Base-by-base conservation (phyloP, 2,888 invertebrate species). In the Patella ulyssiponensis region DNA sequence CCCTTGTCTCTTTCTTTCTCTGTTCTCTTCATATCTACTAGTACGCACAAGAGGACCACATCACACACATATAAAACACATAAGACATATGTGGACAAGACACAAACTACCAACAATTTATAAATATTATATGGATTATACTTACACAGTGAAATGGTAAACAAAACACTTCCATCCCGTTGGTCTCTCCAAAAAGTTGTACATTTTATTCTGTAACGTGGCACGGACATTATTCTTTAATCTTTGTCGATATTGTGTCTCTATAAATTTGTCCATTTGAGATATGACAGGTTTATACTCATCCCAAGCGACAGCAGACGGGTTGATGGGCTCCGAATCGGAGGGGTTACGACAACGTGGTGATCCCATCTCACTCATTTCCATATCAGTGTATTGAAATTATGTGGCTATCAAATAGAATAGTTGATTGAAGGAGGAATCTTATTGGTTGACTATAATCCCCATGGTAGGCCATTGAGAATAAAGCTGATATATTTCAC, bases 71-170 rank as follows among this genome's bases (percentile, higher is more conserved):
- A 44, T 44, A 44, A 44, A 44, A 44, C 9, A 7, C 44, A 9
- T 9, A 44, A 44, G 44, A 44, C 44, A 44, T 44, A 0, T 44
- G 44, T 44, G 44, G 44, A 44, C 44, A 44, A 44, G 44, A 44
- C 44, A 44, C 44, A 9, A 9, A 7, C 44, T 44, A 9, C 44
- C 7, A 44, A 44, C 9, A 44, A 44, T 44, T 44, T 44, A 44
- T 44, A 44, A 44, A 44, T 44, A 44, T 44, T 44, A 44, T 44
- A 7, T 44, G 9, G 44, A 44, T 44, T 44, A 72, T 92, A 95
- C 95, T 95, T 93, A 95, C 95, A 95, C 95, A 88, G 95, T 94
- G 92, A 95, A 95, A 93, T 96, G 96, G 92, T 96, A 96, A 88
- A 95, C 92, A 93, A 96, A 95, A 92, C 96, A 96, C 87, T 95